Evolutionary conservation across 2,888 invertebrate species (phyloP), one percentile per base, ranked within the genome.

Genomic region (Dinocampus coccinellae): DNA sequence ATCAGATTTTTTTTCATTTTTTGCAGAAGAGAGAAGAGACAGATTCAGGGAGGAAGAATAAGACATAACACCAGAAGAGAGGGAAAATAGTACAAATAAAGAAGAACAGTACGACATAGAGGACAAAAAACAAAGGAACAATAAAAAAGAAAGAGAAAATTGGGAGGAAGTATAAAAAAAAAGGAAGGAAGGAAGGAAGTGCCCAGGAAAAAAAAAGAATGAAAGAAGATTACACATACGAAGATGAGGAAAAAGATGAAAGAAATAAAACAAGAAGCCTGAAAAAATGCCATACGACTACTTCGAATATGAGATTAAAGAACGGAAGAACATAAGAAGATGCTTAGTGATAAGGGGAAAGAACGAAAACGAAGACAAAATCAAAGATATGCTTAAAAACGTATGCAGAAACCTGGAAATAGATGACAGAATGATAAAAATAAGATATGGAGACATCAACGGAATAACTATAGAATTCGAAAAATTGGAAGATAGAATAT

Each of bases 401-500:
- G 24, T n/a, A 13, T 29, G 29, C 7, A 9, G 16, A 9, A 55
- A 53, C 24, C 6, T 24, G 11, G 34, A 4, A 26, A 34, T 26
- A 33, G 16, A 7, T 29, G 9, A n/a, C 9, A 34, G 0, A 1
- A 10, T 20, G 9, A 11, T 9, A 1, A 16, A 10, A 60, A 16
- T 70, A 0, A 34, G 13, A 3, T n/a, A 39, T 11, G 6, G 39
- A 0, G 1, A 61, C 3, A 10, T 47, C 2, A 33, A 52, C 3
- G 61, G 33, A 3, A 7, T 62, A 13, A 62, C 42, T 4, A 20
- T 73, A 0, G 34, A 20, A 24, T 36, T n/a, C 0, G 57, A 10
- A 11, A 66, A 55, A 0, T 55, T 34, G 52, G 69, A 29, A 16
- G 65, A 11, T 3, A 74, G 66, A 29, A 39, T 20, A 10, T n/a